Conservation (phyloP, 2,888 invertebrate genomes). For the Cynaeus angustus region DNA sequence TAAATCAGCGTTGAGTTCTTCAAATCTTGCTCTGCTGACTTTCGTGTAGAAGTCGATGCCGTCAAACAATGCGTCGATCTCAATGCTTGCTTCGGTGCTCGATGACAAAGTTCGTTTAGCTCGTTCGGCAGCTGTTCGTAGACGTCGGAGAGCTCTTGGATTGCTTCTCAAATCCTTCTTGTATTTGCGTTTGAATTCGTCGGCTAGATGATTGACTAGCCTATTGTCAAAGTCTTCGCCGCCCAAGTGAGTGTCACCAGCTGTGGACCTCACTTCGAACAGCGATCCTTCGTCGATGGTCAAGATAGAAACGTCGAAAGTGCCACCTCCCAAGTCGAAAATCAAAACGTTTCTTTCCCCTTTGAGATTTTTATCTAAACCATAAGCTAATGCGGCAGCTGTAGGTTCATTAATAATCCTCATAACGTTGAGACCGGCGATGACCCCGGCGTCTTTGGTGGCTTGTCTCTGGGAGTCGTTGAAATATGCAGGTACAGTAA, state of each 20-base stretch:
- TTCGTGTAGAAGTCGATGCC: constrained; percentile 48
- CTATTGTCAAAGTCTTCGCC: constrained; percentile 75
- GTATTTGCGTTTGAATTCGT: constrained; percentile 83
- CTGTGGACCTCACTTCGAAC: constrained; percentile 75
- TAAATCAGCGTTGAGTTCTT: constrained; percentile 47
- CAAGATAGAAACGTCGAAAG: constrained; percentile 81
- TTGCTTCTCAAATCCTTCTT: constrained; percentile 76
- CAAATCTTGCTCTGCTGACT: constrained; percentile 43
- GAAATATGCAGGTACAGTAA: constrained; percentile 62
- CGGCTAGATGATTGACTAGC: constrained; percentile 78
- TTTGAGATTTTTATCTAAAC: constrained; percentile 70
- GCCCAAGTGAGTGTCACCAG: constrained; percentile 74
- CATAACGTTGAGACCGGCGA: constrained; percentile 79
- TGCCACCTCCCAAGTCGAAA: constrained; percentile 76
- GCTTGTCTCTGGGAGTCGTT: constrained; percentile 70
- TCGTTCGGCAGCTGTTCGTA: constrained; percentile 85
- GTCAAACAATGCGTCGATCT: constrained; percentile 47
- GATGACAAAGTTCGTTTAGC: constrained; percentile 76
- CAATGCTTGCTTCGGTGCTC: constrained; percentile 45
- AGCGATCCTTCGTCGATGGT: constrained; percentile 77
- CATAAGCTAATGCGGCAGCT: constrained; percentile 76
- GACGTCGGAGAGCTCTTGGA: constrained; percentile 79
- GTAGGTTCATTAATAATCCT: constrained; percentile 80
- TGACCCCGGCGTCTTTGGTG: constrained; percentile 81
- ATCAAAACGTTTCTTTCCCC: constrained; percentile 72